Evolutionary conservation across 2,888 invertebrate genomes (phyloP).

Genomic region (Neoitamus cyanurus): DNA sequence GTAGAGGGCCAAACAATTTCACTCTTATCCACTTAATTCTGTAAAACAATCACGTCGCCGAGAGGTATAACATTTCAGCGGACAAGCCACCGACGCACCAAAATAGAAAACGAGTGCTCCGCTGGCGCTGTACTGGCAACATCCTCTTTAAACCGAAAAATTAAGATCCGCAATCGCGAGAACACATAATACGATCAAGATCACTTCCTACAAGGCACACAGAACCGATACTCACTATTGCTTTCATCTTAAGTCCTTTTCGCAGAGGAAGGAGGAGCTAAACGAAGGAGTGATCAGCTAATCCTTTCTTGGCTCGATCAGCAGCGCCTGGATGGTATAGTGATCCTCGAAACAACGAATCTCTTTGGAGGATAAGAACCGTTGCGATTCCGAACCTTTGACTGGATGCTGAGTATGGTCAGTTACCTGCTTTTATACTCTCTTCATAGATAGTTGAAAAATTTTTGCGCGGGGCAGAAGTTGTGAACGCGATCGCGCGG

Average conservation of each 20-base stretch:
- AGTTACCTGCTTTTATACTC: conserved; percentile 67
- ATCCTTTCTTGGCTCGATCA: conserved; percentile 9
- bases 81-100: background rate
- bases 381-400: conserved; percentile 67
- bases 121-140: background rate
- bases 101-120: background rate
- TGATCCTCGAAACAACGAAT: conserved; percentile 15
- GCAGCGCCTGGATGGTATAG: background rate
- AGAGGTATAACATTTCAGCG: background rate
- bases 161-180: background rate
- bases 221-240: conserved; percentile 68
- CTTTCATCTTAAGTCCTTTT: conserved; percentile 66
- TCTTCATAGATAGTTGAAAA: conserved; percentile 48
- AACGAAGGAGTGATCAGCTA: background rate
- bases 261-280: background rate
- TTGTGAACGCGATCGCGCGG: conserved; percentile 22
- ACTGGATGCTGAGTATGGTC: conserved; percentile 67
- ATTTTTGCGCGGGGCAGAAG: conserved; percentile 31
- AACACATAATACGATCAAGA: background rate
- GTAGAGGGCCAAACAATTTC: background rate
- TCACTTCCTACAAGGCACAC: conserved; percentile 25
- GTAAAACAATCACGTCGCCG: conserved; percentile 24
- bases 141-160: background rate
- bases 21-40: background rate
- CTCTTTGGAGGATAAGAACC: conserved; percentile 64